Conservation (phyloP, 2,113 vertebrate genomes). For the Tetrao urogallus region DNA sequence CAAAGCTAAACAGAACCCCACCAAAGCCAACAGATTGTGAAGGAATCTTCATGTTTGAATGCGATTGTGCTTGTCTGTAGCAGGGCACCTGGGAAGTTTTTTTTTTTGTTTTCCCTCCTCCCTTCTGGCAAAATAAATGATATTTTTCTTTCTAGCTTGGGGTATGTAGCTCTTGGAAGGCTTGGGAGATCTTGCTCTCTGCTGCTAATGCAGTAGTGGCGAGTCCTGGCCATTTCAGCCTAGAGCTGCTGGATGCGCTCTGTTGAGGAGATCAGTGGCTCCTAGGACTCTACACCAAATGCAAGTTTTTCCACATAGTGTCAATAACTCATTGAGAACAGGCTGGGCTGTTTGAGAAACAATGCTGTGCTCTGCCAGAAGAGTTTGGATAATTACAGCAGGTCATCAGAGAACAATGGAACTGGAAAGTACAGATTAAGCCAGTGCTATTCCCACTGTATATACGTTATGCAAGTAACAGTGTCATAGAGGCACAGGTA, state of each 20-base stretch:
- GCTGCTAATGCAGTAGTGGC: not conserved
- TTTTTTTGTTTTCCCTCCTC: not conserved
- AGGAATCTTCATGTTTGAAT: conserved; percentile 10
- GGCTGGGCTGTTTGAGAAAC: not conserved
- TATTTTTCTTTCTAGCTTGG: not conserved
- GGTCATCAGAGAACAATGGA: not conserved
- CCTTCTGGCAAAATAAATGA: not conserved
- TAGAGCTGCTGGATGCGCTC: not conserved
- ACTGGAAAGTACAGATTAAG: not conserved
- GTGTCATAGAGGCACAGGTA: not conserved
- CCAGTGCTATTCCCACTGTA: not conserved
- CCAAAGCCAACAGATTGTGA: not conserved
- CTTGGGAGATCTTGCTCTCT: not conserved
- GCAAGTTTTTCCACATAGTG: not conserved
- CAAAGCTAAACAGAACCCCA: not conserved
- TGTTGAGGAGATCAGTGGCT: not conserved
- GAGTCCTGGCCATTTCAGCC: not conserved
- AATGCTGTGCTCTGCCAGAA: not conserved
- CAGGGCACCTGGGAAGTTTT: not conserved
- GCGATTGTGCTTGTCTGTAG: not conserved
- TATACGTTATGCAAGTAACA: not conserved
- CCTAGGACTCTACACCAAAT: not conserved
- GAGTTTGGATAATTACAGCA: conserved; percentile 6
- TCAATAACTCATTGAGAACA: not conserved
- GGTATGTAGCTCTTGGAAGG: not conserved